Evolutionary conservation across 2,797 vertebrate genomes (phyloP), one percentile per base, ranked within the genome.

Genomic region (Molossus alvarezi): DNA sequence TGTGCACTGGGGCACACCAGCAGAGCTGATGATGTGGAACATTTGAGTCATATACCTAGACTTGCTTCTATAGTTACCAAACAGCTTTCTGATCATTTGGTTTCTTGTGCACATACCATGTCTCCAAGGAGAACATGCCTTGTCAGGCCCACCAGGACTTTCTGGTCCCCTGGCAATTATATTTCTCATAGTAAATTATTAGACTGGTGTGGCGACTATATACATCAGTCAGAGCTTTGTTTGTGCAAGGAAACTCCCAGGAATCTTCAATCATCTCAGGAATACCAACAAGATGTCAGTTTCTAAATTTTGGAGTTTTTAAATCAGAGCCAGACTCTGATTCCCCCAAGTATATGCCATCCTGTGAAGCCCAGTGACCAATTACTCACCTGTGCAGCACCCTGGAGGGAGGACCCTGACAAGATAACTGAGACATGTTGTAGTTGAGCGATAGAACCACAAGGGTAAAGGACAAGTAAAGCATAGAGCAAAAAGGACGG

Each of bases 31-130:
- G n/a, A 79, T 29, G 37, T 5, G 23, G 60, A 82, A 53, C 25
- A 25, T 18, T 41, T 55, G 8, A 77, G 18, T 41, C 58, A 51
- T 67, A 75, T 41, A 79, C 58, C 33, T 71, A 21, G 33, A 33
- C 23, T 82, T 83, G 65, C 73, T 76, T 85, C 17, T 57, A 72
- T 25, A 3, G 15, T 83, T 58, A 83, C 37, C 18, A 83, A 94
- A 85, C 3, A 58, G 18, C n/a, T 48, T 90, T 87, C 58, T 84
- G 90, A 51, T 90, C 18, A 87, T 83, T 69, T 86, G 55, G 33
- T 65, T 87, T 90, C 33, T 76, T 71, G 8, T 65, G 4, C 80
- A 95, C 17, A 29, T 53, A 69, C 76, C 25, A 27, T 69, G 17
- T 57, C 57, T 95, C 57, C 77, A 90, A 53, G n/a, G 51, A 92